Percentiles rank a stretch among this genome's conserved stretches.
These are phyloP conservation scores for Casuarius casuarius DNA, from an alignment of 2,113 vertebrate species.

Conservation along the genomic window DNA sequence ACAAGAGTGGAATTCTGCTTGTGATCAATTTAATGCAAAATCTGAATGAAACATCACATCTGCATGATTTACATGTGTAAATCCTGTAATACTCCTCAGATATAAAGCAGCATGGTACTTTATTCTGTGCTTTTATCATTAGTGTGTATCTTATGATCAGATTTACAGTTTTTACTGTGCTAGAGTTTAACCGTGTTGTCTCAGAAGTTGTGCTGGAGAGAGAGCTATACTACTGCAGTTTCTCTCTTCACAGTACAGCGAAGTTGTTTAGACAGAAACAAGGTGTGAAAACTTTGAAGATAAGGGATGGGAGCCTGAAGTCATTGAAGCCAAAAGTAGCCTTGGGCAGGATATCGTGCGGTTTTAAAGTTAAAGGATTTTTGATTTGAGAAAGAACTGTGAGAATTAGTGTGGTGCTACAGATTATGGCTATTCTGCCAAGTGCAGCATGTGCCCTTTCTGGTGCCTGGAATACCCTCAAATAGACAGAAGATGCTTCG, in stretches of 20 bases:
- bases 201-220: neutral
- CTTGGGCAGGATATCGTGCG: neutral
- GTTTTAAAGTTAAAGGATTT: neutral
- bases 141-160: neutral
- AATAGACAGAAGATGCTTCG: neutral
- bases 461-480: neutral
- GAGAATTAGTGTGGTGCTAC: neutral
- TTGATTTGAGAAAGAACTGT: neutral
- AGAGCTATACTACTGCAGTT: neutral
- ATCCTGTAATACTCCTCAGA: neutral
- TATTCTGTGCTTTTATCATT: neutral
- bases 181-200: neutral
- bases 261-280: neutral
- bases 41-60: neutral
- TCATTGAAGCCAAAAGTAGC: neutral
- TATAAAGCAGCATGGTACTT: neutral
- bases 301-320: neutral
- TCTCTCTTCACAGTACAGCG: neutral
- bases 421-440: neutral
- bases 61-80: neutral
- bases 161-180: neutral
- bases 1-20: neutral
- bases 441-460: neutral
- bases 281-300: neutral
- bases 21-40: neutral